These are phyloP conservation scores for Seriola aureovittata DNA, from an alignment of 2,113 vertebrate species.

Conservation along the genomic window DNA sequence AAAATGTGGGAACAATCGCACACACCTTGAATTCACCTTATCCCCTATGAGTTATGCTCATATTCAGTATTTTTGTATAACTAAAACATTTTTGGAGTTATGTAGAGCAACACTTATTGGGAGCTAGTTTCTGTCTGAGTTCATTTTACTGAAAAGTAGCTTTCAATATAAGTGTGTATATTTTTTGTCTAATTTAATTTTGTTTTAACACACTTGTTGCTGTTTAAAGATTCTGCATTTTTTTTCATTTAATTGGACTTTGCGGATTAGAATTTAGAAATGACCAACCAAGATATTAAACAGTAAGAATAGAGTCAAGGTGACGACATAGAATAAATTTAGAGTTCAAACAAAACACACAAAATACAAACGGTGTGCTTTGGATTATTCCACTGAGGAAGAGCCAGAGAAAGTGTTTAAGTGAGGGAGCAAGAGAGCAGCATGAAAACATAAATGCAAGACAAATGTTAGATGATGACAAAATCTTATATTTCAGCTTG, in stretches of 20 bases:
- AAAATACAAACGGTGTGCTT: not conserved
- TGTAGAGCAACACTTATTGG: not conserved
- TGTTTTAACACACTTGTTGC: not conserved
- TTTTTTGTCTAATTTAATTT: not conserved
- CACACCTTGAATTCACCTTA: no score
- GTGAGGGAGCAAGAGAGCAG: not conserved
- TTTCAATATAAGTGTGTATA: not conserved
- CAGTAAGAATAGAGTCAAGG: not conserved
- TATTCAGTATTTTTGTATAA: not conserved
- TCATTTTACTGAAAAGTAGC: not conserved
- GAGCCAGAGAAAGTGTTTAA: not conserved
- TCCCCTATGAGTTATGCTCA: not conserved
- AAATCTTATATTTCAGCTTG: slow-evolving; percentile 40
- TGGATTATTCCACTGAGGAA: slow-evolving; percentile 11
- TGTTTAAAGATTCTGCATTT: not conserved
- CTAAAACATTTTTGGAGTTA: not conserved
- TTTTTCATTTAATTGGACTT: not conserved
- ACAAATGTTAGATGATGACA: slow-evolving; percentile 35
- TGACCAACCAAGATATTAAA: not conserved
- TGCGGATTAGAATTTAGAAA: not conserved
- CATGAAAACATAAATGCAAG: not conserved
- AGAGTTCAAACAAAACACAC: not conserved
- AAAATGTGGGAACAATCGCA: no score
- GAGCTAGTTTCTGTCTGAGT: not conserved
- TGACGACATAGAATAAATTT: not conserved